phyloP scores from a whole-genome alignment of 2,797 vertebrate species.

The Morelia viridis region DNA sequence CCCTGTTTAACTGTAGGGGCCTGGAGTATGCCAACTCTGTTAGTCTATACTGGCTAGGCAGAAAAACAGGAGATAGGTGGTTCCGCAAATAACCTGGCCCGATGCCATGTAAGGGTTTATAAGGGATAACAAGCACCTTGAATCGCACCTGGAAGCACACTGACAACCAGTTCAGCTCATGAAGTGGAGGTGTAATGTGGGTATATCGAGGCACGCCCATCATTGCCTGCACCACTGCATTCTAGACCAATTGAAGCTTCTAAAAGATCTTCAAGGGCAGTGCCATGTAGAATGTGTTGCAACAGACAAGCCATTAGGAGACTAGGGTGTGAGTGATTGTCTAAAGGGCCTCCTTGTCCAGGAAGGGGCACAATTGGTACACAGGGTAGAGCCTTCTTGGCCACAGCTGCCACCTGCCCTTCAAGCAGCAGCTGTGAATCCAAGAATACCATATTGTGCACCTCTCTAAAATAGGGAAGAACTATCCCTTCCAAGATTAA shows the following conservation, averaged over 20 bases:
- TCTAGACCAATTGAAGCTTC: neutral
- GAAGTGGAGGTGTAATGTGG: neutral
- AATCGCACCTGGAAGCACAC: neutral
- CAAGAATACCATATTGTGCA: too few species aligned
- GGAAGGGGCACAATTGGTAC: too few species aligned
- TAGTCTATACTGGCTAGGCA: neutral
- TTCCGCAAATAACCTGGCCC: neutral
- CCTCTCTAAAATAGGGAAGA: too few species aligned
- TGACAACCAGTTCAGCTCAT: neutral
- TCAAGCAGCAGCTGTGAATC: too few species aligned
- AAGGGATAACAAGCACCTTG: neutral
- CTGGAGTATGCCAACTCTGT: neutral
- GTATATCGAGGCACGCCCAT: neutral
- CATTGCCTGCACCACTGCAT: neutral
- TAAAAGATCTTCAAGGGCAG: neutral
- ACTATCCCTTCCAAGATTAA: too few species aligned
- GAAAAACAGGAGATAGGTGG: neutral
- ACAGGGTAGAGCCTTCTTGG: too few species aligned
- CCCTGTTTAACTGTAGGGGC: neutral
- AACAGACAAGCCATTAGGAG: neutral
- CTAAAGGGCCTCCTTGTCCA: too few species aligned
- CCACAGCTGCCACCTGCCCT: too few species aligned
- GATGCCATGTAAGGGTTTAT: neutral
- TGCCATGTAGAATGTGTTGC: neutral
- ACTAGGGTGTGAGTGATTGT: neutral